phyloP scores from a whole-genome alignment of 2,888 invertebrate genomes.

The Plagiodera versicolora region DNA sequence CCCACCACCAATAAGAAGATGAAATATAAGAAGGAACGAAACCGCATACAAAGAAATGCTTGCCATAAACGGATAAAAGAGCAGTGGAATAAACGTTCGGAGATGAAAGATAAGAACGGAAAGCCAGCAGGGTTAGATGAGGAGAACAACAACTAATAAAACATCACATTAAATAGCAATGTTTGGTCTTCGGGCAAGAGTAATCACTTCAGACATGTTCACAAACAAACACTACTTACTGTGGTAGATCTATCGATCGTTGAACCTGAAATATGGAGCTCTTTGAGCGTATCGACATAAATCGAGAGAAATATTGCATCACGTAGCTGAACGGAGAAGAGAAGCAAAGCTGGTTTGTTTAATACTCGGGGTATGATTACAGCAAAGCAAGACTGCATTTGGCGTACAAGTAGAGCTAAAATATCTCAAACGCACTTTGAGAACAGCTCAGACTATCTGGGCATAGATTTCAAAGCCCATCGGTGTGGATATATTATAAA shows the following conservation, averaged over 20 bases:
- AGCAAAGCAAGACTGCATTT: not conserved
- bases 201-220: conserved; percentile 13
- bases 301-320: not conserved
- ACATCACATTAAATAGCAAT: conserved; percentile 9
- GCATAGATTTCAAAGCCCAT: too few species aligned
- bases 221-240: conserved; percentile 10
- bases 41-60: not conserved
- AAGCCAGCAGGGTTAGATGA: not conserved
- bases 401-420: too few species aligned
- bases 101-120: conserved; percentile 10
- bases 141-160: conserved; percentile 12
- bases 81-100: not conserved
- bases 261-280: not conserved
- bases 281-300: not conserved
- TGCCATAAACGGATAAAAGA: not conserved
- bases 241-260: conserved; percentile 8
- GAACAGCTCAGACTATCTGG: too few species aligned
- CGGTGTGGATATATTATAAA: too few species aligned
- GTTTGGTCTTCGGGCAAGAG: not conserved
- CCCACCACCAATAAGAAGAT: not conserved
- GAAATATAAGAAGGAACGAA: not conserved
- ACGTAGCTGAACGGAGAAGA: not conserved
- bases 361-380: not conserved
- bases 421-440: too few species aligned
- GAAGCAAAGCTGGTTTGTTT: not conserved